Base-by-base conservation (phyloP, 2,113 vertebrate species). In the Coptodon bakossiorum region DNA sequence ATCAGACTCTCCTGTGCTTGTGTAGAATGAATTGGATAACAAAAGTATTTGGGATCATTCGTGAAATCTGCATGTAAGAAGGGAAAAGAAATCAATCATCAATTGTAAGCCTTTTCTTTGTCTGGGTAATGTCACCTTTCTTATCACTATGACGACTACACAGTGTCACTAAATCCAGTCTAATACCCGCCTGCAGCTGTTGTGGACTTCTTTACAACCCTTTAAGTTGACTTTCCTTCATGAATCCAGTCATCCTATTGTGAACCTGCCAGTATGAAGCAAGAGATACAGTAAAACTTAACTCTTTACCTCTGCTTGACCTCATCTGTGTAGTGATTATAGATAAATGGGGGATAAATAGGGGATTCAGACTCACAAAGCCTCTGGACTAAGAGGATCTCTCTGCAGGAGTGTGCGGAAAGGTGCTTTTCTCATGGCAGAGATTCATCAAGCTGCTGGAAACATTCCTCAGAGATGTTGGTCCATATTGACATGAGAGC, bases 341-440 rank as follows among this genome's bases (percentile, higher is more conserved):
- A n/a, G 29, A 87, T 61, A 84, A 57, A 68, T 38, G 6, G 48
- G 82, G 40, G 85, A 68, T 86, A 36, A 89, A 81, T 19, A n/a
- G 31, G 80, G 81, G 85, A 90, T 85, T 73, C n/a, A 52, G 88
- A 59, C 80, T 82, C 73, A 81, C 29, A 71, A 84, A 87, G 84
- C 83, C 83, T 85, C 34, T 13, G 87, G 84, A 87, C 89, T 88
- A 91, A 54, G 48, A 82, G 29, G 68, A 73, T 82, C 11, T 88
- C 12, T 84, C 24, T 9, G 10, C 34, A 68, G 54, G 22, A 53
- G 50, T 84, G 29, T 19, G 17, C 24, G 36, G 54, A 73, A 84
- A 71, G 38, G 16, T 12, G 57, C 82, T 82, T 38, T 3, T 59
- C 27, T 78, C 43, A 19, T 78, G 43, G 43, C 43, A 50, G 43